Base-by-base conservation (phyloP, 2,888 invertebrate genomes). In the Quadroppia sp. region DNA sequence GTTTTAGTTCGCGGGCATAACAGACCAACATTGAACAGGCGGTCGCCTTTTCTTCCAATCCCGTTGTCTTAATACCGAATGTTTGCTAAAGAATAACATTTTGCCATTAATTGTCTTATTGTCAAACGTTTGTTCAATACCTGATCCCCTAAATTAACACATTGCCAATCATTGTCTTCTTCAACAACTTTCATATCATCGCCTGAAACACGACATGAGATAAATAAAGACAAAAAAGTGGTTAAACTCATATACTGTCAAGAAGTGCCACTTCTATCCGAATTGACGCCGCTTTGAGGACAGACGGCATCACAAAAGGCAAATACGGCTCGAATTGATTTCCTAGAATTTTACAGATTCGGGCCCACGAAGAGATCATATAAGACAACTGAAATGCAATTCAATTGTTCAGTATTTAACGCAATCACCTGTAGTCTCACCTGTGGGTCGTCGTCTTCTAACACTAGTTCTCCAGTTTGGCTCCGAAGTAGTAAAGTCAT, bases 361-460 rank as follows among this genome's bases (percentile, higher is more conserved):
- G 88, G 0, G 98, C 95, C 99, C 99, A 99, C 0, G 98, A 97
- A 0, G 96, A 94, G 78, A 99, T 98, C 82, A 99, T 89, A 84
- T 96, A 99, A 15, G 94, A 94, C 30, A 96, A 91, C 83, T 85
- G 23, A 28, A 9, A 13, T 15, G 36, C 32, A 42, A 9, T 25
- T 53, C 53, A 53, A 53, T 53, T 28, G 30, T 30, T n/a, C n/a
- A n/a, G n/a, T n/a, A n/a, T n/a, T n/a, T n/a, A n/a, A n/a, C n/a
- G n/a, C n/a, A n/a, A n/a, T n/a, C n/a, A 71, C 42, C 69, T 64
- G 20, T 23, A 11, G 3, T 13, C 17, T 45, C 75, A 83, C 82
- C 84, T 96, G 96, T 1, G 96, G 96, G 84, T 98, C 97, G 81
- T 98, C 97, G 76, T 94, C 94, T 0, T 93, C 89, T 77, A 95